Conservation (phyloP, 2,888 invertebrate genomes). For the Prosopocoilus inquinatus region DNA sequence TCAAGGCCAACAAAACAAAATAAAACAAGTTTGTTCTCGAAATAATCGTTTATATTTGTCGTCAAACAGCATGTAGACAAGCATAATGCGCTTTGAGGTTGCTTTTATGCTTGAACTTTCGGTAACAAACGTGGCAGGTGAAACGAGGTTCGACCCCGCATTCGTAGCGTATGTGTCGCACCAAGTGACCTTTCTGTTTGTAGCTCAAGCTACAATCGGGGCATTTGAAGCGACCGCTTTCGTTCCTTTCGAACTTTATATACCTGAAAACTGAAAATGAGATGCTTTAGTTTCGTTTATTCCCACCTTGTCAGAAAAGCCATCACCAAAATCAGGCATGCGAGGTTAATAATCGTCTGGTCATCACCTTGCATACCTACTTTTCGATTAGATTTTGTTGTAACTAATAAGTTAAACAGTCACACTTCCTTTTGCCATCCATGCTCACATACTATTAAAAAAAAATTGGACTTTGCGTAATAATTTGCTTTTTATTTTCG, state of each 20-base stretch:
- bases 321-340: too few relatives aligned
- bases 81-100: constrained; percentile 53
- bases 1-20: too few relatives aligned
- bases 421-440: too few relatives aligned
- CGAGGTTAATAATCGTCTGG: too few relatives aligned
- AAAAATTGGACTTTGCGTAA: too few relatives aligned
- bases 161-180: constrained; percentile 44
- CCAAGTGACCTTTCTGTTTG: constrained; percentile 72
- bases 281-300: not conserved
- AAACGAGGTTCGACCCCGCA: constrained; percentile 51
- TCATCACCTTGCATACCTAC: too few relatives aligned
- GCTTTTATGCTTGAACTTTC: constrained; percentile 49
- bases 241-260: constrained; percentile 36
- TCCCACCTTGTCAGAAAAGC: too few relatives aligned
- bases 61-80: constrained; percentile 5
- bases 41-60: not conserved
- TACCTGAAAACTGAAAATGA: constrained; percentile 34
- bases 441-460: too few relatives aligned
- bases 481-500: too few relatives aligned
- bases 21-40: too few relatives aligned
- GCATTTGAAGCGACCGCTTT: constrained; percentile 29
- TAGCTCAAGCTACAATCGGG: constrained; percentile 46
- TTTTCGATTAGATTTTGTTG: too few relatives aligned
- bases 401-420: too few relatives aligned
- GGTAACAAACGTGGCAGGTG: constrained; percentile 37